These are phyloP conservation scores for Oscheius sp. DNA, from an alignment of 2,888 invertebrate species.

Conservation along the genomic window DNA sequence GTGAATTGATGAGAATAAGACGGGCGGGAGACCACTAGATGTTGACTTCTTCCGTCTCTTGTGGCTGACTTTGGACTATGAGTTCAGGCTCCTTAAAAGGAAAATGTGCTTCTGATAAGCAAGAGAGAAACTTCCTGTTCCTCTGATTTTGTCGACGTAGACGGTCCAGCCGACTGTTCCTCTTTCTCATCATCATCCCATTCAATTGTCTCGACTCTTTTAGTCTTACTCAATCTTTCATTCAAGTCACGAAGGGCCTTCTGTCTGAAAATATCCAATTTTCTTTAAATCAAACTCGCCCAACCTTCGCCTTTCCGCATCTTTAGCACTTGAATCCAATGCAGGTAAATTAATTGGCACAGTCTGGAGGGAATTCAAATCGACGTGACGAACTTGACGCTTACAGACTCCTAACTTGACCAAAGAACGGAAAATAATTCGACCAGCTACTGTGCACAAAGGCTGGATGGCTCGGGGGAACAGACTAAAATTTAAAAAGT, in stretches of 20 bases:
- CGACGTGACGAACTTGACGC: slow-evolving; percentile 61
- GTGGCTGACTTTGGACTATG: no score
- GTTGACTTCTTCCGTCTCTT: no score
- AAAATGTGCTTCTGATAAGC: no score
- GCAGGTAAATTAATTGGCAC: slow-evolving; percentile 53
- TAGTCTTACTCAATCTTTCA: slow-evolving; percentile 60
- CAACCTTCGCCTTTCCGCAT: slow-evolving; percentile 55
- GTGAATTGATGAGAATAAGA: no score
- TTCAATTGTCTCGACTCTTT: slow-evolving; percentile 43
- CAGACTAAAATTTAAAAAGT: slow-evolving; percentile 49
- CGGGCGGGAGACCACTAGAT: no score
- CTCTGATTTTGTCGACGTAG: not conserved
- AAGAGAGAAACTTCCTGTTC: not conserved
- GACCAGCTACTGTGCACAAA: slow-evolving; percentile 57
- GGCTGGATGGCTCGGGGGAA: slow-evolving; percentile 67
- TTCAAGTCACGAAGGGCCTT: slow-evolving; percentile 63
- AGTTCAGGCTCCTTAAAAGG: no score
- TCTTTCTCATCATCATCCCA: slow-evolving; percentile 53
- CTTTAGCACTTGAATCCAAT: slow-evolving; percentile 50
- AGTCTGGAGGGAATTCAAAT: slow-evolving; percentile 58
- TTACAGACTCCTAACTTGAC: slow-evolving; percentile 60
- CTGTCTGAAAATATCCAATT: slow-evolving; percentile 45
- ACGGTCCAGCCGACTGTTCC: not conserved
- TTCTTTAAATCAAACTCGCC: slow-evolving; percentile 10
- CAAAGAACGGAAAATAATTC: slow-evolving; percentile 55